phyloP scores from a whole-genome alignment of 2,888 invertebrate species.

The Cosmia trapezina region DNA sequence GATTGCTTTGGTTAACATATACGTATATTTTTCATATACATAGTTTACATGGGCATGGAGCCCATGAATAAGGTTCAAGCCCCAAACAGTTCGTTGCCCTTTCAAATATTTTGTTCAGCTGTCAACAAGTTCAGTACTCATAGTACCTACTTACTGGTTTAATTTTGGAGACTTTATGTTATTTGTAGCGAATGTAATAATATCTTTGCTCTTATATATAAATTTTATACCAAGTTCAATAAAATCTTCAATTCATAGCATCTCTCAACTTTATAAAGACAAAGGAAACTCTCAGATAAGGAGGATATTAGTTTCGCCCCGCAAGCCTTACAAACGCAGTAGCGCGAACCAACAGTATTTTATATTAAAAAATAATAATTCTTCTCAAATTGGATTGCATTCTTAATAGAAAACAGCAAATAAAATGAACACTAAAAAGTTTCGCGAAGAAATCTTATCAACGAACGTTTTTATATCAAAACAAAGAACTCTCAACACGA shows the following conservation, averaged over 20 bases:
- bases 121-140: neutral
- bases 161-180: slow-evolving; percentile 5
- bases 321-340: slow-evolving; percentile 49
- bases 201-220: slow-evolving; percentile 17
- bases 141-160: neutral
- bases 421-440: slow-evolving; percentile 61
- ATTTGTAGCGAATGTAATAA: slow-evolving; percentile 7
- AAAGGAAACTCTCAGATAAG: slow-evolving; percentile 38
- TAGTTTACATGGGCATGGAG: slow-evolving; percentile 37
- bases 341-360: slow-evolving; percentile 39
- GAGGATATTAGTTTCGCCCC: slow-evolving; percentile 55
- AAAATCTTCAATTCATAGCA: slow-evolving; percentile 44
- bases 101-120: slow-evolving; percentile 5
- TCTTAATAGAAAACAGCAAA: slow-evolving; percentile 59
- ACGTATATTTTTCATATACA: slow-evolving; percentile 59
- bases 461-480: slow-evolving; percentile 61
- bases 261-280: slow-evolving; percentile 37
- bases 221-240: slow-evolving; percentile 24
- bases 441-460: slow-evolving; percentile 63
- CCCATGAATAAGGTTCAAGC: slow-evolving; percentile 34
- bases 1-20: slow-evolving; percentile 79
- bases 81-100: slow-evolving; percentile 26
- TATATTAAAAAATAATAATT: slow-evolving; percentile 58
- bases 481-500: slow-evolving; percentile 56
- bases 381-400: slow-evolving; percentile 50